Base-by-base conservation (phyloP, 2,888 invertebrate genomes). In the Sussaba pulchella region DNA sequence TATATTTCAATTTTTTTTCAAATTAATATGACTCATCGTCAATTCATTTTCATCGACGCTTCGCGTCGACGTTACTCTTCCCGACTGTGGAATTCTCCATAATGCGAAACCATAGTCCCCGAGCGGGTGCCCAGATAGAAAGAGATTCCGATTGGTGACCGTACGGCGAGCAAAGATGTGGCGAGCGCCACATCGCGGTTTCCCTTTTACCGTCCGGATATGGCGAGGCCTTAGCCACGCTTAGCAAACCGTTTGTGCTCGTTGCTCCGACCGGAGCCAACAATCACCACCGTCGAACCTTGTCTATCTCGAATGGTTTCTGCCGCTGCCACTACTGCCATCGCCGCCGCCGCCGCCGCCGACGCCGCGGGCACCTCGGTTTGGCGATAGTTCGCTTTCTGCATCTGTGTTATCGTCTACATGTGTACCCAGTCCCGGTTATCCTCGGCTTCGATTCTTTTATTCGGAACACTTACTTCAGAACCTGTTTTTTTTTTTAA, bases 151-250 rank as follows among this genome's bases (percentile, higher is more conserved):
- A 9, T 24, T 57, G 10, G 47, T 17, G 45, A 24, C 12, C 45
- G 19, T 45, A 61, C 39, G 21, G 14, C 66, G 26, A 21, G 17
- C 47, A 14, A 26, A 41, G 43, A 31, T 45, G 4, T 2, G 24
- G 41, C 39, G 47, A 59, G 36, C 59, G 26, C 10, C 45, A 50
- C 24, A 52, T 17, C 57, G 70, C 66, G 72, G 50, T 74, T 83
- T 83, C 69, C 79, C 77, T 79, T 77, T 78, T 78, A 81, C 72
- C 57, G 50, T 78, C 82, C 76, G 74, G 70, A 79, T 81, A 83
- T 83, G 80, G 83, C 50, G 71, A 71, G 76, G 76, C 78, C 83
- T 82, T 82, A 78, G 82, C 50, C 50, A 67, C 61, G 36, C 61
- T n/a, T n/a, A n/a, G 52, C 45, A 5, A 26, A 57, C 45, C 3